Evolutionary conservation across 2,797 vertebrate species (phyloP).

Genomic region (Liasis olivaceus): DNA sequence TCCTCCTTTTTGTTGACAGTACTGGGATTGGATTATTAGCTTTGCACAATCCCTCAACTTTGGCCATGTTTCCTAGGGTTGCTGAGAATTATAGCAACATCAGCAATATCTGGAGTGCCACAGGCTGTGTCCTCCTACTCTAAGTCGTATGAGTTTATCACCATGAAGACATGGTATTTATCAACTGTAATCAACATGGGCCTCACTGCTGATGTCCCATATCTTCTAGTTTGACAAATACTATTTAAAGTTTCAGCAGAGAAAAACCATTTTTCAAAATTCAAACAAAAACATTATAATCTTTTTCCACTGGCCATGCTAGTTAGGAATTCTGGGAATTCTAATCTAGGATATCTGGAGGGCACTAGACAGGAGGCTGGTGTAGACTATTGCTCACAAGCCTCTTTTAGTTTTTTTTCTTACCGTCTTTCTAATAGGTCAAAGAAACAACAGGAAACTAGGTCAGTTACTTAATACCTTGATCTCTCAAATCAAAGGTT

Average conservation of each 20-base stretch:
- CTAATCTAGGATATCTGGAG: background rate
- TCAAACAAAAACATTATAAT: background rate
- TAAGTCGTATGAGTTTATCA: background rate
- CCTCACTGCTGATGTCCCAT: background rate
- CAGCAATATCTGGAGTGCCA: background rate
- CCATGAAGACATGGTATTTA: background rate
- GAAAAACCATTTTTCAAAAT: conserved; percentile 56
- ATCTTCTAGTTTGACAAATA: background rate
- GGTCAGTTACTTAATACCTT: conserved; percentile 76
- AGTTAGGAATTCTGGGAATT: background rate
- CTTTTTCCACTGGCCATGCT: background rate
- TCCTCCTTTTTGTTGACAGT: background rate
- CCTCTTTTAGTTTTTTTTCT: conserved; percentile 64
- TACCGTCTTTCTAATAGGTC: conserved; percentile 65
- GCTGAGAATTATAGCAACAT: background rate
- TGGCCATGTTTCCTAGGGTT: background rate
- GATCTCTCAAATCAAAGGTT: conserved; percentile 72
- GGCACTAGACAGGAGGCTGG: background rate
- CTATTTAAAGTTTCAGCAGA: conserved; percentile 53
- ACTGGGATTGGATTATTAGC: background rate
- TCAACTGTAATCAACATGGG: background rate
- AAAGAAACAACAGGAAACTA: conserved; percentile 8
- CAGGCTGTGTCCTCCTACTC: background rate
- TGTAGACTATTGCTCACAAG: conserved; percentile 57
- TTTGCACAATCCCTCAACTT: background rate